A percentile compares a stretch with the other conserved stretches of the same genome.
Evolutionary conservation across 2,113 vertebrate genomes (phyloP).

Genomic region (Aegithalos caudatus): DNA sequence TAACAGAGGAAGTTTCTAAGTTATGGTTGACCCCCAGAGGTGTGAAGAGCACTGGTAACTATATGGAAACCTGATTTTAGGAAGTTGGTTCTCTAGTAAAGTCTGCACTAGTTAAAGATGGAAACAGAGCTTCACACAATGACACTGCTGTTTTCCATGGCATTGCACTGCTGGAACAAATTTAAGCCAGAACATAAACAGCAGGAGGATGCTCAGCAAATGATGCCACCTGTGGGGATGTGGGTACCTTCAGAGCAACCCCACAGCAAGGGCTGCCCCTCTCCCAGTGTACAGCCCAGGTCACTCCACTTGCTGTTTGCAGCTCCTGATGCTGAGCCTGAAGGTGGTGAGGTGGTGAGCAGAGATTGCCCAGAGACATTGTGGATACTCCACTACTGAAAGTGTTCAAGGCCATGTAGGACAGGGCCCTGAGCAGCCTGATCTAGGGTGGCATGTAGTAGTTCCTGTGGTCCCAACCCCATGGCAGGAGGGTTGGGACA

Average conservation of each 20-base stretch:
- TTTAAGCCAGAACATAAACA: not conserved
- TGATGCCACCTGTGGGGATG: rapidly evolving
- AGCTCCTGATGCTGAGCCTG: not conserved
- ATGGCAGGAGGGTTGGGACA: not conserved
- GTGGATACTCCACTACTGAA: not conserved
- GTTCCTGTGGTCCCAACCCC: not conserved
- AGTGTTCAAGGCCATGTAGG: not conserved
- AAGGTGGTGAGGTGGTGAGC: not conserved
- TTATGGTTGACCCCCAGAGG: not conserved
- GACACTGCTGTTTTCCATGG: not conserved
- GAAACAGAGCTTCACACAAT: not conserved
- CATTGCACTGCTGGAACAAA: not conserved
- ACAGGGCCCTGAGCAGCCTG: not conserved
- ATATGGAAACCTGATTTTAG: not conserved
- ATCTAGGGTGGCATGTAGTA: too few species aligned
- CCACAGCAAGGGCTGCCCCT: not conserved
- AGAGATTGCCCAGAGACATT: not conserved
- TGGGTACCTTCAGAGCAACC: not conserved
- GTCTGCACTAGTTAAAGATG: not conserved
- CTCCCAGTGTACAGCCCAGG: not conserved
- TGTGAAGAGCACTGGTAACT: not conserved
- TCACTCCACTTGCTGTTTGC: not conserved
- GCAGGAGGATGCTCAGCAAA: not conserved
- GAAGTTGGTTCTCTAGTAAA: not conserved
- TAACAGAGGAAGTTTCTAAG: not conserved